Evolutionary conservation across 2,113 vertebrate species (phyloP), one percentile per base, ranked within the genome.

Genomic region (Panthera leo): DNA sequence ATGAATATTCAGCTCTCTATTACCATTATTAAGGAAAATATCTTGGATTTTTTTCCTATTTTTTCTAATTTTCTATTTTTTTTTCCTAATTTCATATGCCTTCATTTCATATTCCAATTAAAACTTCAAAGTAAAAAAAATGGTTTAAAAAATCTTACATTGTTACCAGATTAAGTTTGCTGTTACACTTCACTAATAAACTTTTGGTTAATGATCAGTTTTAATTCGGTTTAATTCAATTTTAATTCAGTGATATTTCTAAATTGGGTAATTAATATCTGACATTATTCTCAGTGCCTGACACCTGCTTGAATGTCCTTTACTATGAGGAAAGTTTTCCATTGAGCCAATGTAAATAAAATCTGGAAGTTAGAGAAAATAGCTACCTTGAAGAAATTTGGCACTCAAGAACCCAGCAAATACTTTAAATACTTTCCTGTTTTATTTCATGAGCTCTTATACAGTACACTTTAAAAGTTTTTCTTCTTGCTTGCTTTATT

Each of bases 331-430:
- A 98, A 98, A 98, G 96, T 97, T 95, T 93, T 98, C 97, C 93
- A 95, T 96, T 96, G 98, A 98, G 98, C 98, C 98, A 98, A 97
- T 65, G 89, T 94, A 98, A 98, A 98, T 98, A 97, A 98, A 98
- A 98, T 98, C 95, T 97, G 97, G 97, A 98, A 98, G 92, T 90
- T 96, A 82, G 95, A 98, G 95, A 98, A 97, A 97, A 98, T 97
- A 97, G 89, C 94, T 98, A 97, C 91, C 95, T 97, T 96, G 95
- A 98, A 98, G 95, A 97, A 97, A 97, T 98, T 96, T 98, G 97
- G 98, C 96, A 98, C 96, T 34, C 97, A 95, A 98, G 97, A 98
- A 96, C 45, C 29, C 91, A 96, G 96, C 89, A 88, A 98, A 95
- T 93, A 96, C 75, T 97, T 98, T 2, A 7, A 92, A 96, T 95